Conservation (phyloP, 2,113 vertebrate species). For the Mesocricetus auratus region DNA sequence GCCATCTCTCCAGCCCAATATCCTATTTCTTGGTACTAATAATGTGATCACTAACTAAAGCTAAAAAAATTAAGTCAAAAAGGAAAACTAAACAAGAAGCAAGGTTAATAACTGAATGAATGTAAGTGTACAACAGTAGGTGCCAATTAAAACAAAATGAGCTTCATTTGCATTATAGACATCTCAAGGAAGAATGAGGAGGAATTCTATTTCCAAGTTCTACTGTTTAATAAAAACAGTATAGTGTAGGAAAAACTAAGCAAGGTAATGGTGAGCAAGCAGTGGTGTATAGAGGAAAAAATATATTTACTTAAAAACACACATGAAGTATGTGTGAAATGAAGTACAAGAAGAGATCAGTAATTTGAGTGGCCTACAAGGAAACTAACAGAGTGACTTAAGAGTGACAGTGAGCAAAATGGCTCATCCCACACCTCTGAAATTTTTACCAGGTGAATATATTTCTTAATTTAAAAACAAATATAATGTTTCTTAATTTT, state of each 20-base stretch:
- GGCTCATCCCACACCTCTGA: not conserved
- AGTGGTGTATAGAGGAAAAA: not conserved
- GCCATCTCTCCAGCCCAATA: not conserved
- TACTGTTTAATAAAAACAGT: not conserved
- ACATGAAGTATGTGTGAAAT: not conserved
- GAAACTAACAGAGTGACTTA: not conserved
- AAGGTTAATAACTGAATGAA: not conserved
- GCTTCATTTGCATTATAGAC: not conserved
- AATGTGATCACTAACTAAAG: not conserved
- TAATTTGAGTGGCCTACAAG: not conserved
- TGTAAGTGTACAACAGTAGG: not conserved
- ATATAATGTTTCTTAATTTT: constrained; percentile 15
- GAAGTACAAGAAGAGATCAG: constrained; percentile 45
- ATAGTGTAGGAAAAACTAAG: not conserved
- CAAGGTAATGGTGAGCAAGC: not conserved
- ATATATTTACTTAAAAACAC: not conserved
- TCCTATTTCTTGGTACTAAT: constrained; percentile 10
- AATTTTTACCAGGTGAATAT: not conserved
- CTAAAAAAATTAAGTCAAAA: constrained; percentile 43
- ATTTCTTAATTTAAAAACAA: constrained; percentile 22
- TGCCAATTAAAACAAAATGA: not conserved
- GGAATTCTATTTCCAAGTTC: constrained; percentile 11
- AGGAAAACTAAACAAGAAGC: constrained; percentile 17
- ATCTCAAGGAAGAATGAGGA: constrained; percentile 1
- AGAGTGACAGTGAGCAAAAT: not conserved